Base-by-base conservation (phyloP, 2,888 invertebrate species). In the Lepidocyrtinus sp. region DNA sequence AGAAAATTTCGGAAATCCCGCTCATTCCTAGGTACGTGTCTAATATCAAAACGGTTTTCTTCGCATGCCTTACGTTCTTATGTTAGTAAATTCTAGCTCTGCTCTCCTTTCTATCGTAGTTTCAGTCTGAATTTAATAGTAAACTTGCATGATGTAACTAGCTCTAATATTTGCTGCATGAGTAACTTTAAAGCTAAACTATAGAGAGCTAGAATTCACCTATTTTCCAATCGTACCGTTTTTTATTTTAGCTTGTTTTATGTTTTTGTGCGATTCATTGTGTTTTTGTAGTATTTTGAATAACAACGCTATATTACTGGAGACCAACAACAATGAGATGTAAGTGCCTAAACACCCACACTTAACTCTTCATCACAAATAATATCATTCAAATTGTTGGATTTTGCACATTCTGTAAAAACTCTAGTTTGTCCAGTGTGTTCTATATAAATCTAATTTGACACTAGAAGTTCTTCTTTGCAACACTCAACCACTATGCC, bases 1-100 rank as follows among this genome's bases (percentile, higher is more conserved):
- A 86, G 95, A 96, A 88, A 90, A 91, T 0, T 99, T 46, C 94
- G 17, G 82, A 86, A 1, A 88, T 90, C 63, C 88, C 90, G 2
- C 87, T 89, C 65, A 89, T 89, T 83, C 89, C 89, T 72, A 89
- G 87, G 87, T 87, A 82, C 61, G 74, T 45, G 19, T 26, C 27
- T 64, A 15, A 21, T n/a, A 22, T 27, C 17, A 27, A n/a, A n/a
- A n/a, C n/a, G n/a, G n/a, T 15, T 15, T 25, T 36, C 65, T 17
- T 17, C 7, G 17, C n/a, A 22, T n/a, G 22, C 25, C 50, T 55
- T 17, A n/a, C 7, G 17, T 12, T 36, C 12, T 36, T n/a, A n/a
- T n/a, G n/a, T n/a, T n/a, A n/a, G n/a, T 36, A 36, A 7, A 36
- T 36, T 55, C 55, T 55, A 55, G 55, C 55, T 55, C 55, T 55